phyloP scores from a whole-genome alignment of 2,113 vertebrate genomes.

The Coryphaenoides rupestris region DNA sequence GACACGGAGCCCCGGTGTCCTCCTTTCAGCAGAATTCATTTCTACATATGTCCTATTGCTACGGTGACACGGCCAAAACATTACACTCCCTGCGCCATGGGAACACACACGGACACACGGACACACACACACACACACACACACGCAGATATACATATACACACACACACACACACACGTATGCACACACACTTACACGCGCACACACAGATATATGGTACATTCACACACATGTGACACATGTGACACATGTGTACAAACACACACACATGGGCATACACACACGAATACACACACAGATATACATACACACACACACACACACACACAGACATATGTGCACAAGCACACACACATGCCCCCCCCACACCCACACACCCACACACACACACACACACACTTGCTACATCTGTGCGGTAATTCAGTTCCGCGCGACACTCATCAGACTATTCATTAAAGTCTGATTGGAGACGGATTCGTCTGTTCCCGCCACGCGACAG shows the following conservation, averaged over 20 bases:
- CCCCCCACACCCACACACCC: conserved; percentile 10
- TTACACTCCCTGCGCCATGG: background rate
- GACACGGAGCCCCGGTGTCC: conserved; percentile 37
- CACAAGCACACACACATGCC: conserved; percentile 24
- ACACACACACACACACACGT: conserved; percentile 22
- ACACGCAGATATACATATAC: conserved; percentile 14
- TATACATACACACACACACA: conserved; percentile 25
- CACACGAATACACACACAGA: conserved; percentile 1
- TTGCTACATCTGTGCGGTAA: conserved; percentile 60
- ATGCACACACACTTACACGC: conserved; percentile 22
- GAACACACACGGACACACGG: conserved; percentile 25
- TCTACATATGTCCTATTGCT: conserved; percentile 63
- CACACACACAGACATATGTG: conserved; percentile 12
- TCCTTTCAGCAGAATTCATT: conserved; percentile 59
- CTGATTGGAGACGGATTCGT: conserved; percentile 71
- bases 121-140: conserved; percentile 17
- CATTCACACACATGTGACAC: conserved; percentile 23
- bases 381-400: conserved; percentile 3
- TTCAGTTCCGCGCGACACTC: conserved; percentile 63
- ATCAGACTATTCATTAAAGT: conserved; percentile 68
- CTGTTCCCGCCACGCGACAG: conserved; percentile 61
- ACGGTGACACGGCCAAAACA: conserved; percentile 53
- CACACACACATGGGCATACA: conserved; percentile 17
- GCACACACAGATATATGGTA: conserved; percentile 12
- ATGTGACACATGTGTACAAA: conserved; percentile 16